Base-by-base conservation (phyloP, 2,113 vertebrate species). In the Rhinopomastus cyanomelas region DNA sequence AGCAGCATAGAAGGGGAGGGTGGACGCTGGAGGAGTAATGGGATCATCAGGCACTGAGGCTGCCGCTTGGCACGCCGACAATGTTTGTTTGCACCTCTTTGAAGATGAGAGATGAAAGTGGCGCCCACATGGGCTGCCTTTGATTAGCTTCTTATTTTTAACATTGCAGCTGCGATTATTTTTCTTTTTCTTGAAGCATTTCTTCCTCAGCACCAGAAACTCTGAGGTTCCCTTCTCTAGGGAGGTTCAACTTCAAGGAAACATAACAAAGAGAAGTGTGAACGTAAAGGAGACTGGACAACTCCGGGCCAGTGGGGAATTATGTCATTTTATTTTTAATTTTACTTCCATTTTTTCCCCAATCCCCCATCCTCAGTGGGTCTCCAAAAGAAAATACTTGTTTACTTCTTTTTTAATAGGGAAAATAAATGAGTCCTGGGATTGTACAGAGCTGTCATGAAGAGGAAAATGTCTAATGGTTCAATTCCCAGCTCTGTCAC, bases 61-160 rank as follows among this genome's bases (percentile, higher is more conserved):
- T 92, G 96, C 93, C 60, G 90, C 93, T 96, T 96, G 97, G 97
- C 97, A 96, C 71, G 26, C 92, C 89, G 79, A 96, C 96, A 97
- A 95, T 96, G 95, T 98, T 98, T 99, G 98, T 98, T 98, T 98
- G 98, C 97, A 96, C 97, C 98, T 98, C 98, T 98, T 98, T 98
- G 98, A 98, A 98, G 98, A 97, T 83, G 67, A 85, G 95, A 98
- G 97, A 98, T 99, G 98, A 99, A 99, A 98, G 98, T 96, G 78
- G 97, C 97, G 97, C 97, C 96, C 97, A 96, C 96, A 96, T 96
- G 97, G 98, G 97, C 98, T 98, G 98, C 95, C 97, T 98, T 97
- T 98, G 98, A 99, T 99, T 98, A 98, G 97, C 96, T 98, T 98
- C 98, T 98, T 98, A 98, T 98, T 98, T 98, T 98, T 98, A 98